phyloP scores from a whole-genome alignment of 2,797 vertebrate genomes.

The Crocidura indochinensis region DNA sequence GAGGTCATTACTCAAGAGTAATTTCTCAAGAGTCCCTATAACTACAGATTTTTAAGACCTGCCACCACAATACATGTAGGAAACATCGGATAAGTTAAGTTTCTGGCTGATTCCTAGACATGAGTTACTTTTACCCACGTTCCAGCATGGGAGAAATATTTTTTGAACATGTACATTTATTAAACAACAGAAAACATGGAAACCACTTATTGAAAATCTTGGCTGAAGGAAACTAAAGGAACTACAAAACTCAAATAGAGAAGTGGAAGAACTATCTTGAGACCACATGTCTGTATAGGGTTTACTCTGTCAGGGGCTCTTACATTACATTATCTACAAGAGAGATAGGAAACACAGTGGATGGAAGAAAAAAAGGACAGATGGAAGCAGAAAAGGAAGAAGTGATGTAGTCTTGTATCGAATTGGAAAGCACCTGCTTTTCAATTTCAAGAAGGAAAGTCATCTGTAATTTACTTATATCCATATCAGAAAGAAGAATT shows the following conservation, averaged over 20 bases:
- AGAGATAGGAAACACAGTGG: background rate
- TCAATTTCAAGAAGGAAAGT: background rate
- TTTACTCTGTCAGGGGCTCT: background rate
- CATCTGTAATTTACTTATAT: background rate
- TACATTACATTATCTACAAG: background rate
- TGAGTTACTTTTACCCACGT: background rate
- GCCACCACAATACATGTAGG: background rate
- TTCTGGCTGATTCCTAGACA: background rate
- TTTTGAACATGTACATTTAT: background rate
- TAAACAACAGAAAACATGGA: constrained; percentile 40
- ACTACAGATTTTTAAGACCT: constrained; percentile 26
- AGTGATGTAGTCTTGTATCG: background rate
- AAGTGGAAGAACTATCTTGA: background rate
- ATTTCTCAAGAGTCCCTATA: background rate
- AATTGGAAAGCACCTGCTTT: background rate
- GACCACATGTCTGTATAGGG: background rate
- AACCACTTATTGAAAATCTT: background rate
- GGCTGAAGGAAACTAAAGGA: background rate
- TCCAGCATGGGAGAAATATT: background rate
- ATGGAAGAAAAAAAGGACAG: background rate
- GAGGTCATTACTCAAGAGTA: background rate
- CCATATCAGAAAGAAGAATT: background rate
- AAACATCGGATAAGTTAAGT: background rate
- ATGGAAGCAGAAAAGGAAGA: constrained; percentile 13
- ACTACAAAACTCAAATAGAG: background rate